Percentiles rank a stretch among this genome's conserved stretches.
Conservation (phyloP, 2,113 vertebrate species). For the Nematolebias whitei region DNA sequence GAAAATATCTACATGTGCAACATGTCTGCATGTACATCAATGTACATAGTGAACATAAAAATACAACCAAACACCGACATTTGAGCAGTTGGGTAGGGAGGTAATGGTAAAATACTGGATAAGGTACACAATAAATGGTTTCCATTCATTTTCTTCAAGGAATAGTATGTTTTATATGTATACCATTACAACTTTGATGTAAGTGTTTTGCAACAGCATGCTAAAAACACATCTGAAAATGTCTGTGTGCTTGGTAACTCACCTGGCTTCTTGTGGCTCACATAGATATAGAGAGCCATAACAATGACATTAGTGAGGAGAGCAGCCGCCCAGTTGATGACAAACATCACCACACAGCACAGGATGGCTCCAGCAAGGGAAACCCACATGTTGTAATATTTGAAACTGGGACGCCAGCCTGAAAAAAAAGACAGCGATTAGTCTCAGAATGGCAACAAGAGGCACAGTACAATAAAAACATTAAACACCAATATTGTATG, state of each 20-base stretch:
- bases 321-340: slow-evolving; percentile 99
- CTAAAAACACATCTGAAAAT: no score
- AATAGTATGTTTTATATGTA: no score
- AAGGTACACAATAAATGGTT: background rate
- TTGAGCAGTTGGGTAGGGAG: no score
- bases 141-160: no score
- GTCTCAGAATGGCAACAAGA: slow-evolving; percentile 13
- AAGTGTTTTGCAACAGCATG: no score
- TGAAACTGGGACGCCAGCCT: slow-evolving; percentile 99
- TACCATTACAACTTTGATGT: no score
- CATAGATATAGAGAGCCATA: slow-evolving; percentile 95
- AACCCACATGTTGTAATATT: slow-evolving; percentile 99
- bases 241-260: slow-evolving; percentile 15
- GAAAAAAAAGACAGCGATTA: background rate
- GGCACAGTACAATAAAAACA: background rate
- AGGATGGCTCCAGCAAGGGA: slow-evolving; percentile 92
- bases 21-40: no score
- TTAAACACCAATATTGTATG: background rate
- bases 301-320: slow-evolving; percentile 95
- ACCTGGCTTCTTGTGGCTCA: slow-evolving; percentile 99
- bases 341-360: slow-evolving; percentile 98
- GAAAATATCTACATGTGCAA: no score
- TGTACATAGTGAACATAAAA: no score
- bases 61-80: no score
- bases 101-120: background rate